Percentiles rank a stretch among this genome's conserved stretches.
These are phyloP conservation scores for Nymphalis polychloros DNA, from an alignment of 2,888 invertebrate species.

Conservation along the genomic window DNA sequence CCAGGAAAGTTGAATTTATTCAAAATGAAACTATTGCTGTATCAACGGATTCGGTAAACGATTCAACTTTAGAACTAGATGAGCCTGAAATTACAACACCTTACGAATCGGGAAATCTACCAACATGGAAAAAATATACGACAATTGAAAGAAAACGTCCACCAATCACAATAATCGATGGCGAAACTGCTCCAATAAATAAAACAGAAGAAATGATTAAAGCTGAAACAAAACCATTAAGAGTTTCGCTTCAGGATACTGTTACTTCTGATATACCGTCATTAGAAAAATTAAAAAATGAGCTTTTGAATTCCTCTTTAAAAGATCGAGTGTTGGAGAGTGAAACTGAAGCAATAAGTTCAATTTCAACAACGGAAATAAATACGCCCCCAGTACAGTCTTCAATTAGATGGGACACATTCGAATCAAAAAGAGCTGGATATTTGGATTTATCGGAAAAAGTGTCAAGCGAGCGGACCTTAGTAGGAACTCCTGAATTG, in stretches of 20 bases:
- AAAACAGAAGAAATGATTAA: slow-evolving; percentile 44
- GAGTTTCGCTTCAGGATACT: slow-evolving; percentile 47
- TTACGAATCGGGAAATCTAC: slow-evolving; percentile 36
- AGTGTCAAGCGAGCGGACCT: slow-evolving; percentile 31
- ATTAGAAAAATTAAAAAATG: slow-evolving; percentile 48
- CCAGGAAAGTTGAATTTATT: slow-evolving; percentile 4
- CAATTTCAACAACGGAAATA: slow-evolving; percentile 3
- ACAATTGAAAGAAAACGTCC: slow-evolving; percentile 37
- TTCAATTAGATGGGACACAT: slow-evolving; percentile 43
- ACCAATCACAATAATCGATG: slow-evolving; percentile 7
- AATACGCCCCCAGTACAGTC: not conserved
- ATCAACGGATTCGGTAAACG: not conserved
- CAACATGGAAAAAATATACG: slow-evolving; percentile 54
- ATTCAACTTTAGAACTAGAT: not conserved
- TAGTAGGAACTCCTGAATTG: slow-evolving; percentile 33
- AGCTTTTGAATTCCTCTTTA: slow-evolving; percentile 39
- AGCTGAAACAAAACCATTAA: slow-evolving; percentile 46
- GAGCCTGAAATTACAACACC: slow-evolving; percentile 16
- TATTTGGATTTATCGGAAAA: slow-evolving; percentile 59
- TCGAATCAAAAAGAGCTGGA: slow-evolving; percentile 64
- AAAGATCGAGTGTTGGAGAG: slow-evolving; percentile 21
- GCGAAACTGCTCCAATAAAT: slow-evolving; percentile 29
- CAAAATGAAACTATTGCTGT: not conserved
- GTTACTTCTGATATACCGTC: slow-evolving; percentile 50
- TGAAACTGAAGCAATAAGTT: not conserved